phyloP scores from a whole-genome alignment of 2,797 vertebrate species.

The Eleutherodactylus coqui region DNA sequence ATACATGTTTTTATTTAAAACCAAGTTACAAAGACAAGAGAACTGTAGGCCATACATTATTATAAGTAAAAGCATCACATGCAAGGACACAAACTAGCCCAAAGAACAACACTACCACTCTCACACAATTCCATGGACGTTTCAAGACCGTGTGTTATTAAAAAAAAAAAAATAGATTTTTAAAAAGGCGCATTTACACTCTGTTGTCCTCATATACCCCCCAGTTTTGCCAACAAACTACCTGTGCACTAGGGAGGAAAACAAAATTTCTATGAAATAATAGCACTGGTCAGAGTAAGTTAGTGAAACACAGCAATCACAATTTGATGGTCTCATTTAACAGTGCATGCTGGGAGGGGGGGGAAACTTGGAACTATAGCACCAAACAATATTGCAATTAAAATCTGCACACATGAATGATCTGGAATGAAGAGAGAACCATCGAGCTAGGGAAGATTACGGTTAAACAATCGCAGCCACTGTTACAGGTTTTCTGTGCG shows the following conservation, averaged over 20 bases:
- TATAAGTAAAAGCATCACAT: too few species aligned
- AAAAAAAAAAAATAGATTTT: not conserved
- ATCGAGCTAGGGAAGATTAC: not conserved
- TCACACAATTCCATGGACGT: too few species aligned
- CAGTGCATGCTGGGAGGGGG: not conserved
- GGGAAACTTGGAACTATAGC: not conserved
- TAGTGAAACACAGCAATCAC: slow-evolving; percentile 31
- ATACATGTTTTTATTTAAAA: too few species aligned
- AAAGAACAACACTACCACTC: too few species aligned
- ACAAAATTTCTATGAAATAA: not conserved
- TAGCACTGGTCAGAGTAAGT: not conserved
- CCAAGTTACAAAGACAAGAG: too few species aligned
- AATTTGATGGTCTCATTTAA: slow-evolving; percentile 12
- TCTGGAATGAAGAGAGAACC: not conserved
- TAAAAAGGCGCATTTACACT: too few species aligned
- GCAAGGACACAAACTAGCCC: too few species aligned
- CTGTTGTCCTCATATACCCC: not conserved
- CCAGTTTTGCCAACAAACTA: not conserved
- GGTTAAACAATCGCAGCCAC: slow-evolving; percentile 22
- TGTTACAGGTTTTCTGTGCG: slow-evolving; percentile 3
- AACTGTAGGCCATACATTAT: too few species aligned
- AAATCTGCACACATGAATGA: slow-evolving; percentile 57
- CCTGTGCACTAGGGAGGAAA: slow-evolving; percentile 17
- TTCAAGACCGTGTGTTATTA: too few species aligned
- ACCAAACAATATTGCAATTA: slow-evolving; percentile 45